Conservation (phyloP, 1,140 invertebrate species). For the Metopolophium dirhodum region DNA sequence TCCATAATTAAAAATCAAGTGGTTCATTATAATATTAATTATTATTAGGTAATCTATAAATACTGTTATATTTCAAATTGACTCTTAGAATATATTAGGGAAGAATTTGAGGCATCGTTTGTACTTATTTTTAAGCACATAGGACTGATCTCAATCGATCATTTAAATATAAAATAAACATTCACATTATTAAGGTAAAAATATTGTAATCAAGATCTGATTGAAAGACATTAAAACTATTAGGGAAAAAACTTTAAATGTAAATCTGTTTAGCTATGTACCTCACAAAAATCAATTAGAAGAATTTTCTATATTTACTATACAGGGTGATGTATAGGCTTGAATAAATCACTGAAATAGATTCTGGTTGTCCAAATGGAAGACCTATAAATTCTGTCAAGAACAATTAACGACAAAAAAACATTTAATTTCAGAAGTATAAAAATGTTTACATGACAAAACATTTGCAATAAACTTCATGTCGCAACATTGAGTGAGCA, state of each 20-base stretch:
- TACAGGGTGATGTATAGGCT: slow-evolving; percentile 51
- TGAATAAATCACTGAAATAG: slow-evolving; percentile 28
- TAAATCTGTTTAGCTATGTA: background rate
- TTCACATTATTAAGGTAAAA: background rate
- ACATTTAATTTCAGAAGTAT: slow-evolving; percentile 3
- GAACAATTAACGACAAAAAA: slow-evolving; percentile 6
- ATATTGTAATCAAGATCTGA: background rate
- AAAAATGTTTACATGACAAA: slow-evolving; percentile 37
- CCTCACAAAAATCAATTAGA: background rate
- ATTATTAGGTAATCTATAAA: slow-evolving; percentile 36
- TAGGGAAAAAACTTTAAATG: background rate
- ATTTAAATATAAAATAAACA: background rate
- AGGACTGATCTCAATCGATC: background rate
- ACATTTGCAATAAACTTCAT: slow-evolving; percentile 5
- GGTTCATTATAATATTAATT: background rate
- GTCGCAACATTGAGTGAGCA: background rate
- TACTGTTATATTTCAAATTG: slow-evolving; percentile 46
- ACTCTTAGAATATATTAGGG: slow-evolving; percentile 34
- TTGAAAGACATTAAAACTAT: slow-evolving; percentile 6
- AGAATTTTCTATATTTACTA: slow-evolving; percentile 23
- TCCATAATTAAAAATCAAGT: slow-evolving; percentile 24
- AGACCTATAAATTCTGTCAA: slow-evolving; percentile 36
- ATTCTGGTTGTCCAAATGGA: slow-evolving; percentile 10
- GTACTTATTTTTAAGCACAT: slow-evolving; percentile 11
- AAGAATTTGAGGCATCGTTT: background rate